Base-by-base conservation (phyloP, 2,797 vertebrate genomes). In the Lophura swinhoii region DNA sequence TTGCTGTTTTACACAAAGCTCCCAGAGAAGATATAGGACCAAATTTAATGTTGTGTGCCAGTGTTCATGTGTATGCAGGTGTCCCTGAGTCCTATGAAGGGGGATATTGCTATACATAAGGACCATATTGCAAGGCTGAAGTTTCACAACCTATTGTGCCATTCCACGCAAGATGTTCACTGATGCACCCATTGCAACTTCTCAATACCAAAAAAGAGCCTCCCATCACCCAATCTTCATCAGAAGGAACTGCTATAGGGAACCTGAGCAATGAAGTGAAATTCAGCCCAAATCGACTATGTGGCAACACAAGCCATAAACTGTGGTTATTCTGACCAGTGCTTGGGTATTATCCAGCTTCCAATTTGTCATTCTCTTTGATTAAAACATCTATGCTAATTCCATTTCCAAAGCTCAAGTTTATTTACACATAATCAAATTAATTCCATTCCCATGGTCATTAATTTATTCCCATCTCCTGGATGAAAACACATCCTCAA, bases 211-310 rank as follows among this genome's bases (percentile, higher is more conserved):
- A 74, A 68, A 53, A 37, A 4, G 0, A 53, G 53, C 73, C 43
- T 94, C 90, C 60, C 92, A 94, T 96, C 96, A 96, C 96, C 96
- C 87, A 70, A 76, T 93, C 96, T 97, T 95, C 95, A 92, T 95
- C 96, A 94, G 93, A 90, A 78, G 88, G 92, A 97, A 85, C 72
- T 90, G 93, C 97, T 63, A 74, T 96, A 94, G 97, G 82, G 69
- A 94, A 53, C 49, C 88, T 10, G 5, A 86, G 91, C 55, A 96
- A 95, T 77, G 93, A 95, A 96, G 96, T 88, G 96, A 97, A 98
- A 98, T 98, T 98, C 98, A 98, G 98, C 97, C 97, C 94, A 97
- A 98, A 98, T 98, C 98, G 98, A 98, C 98, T 98, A 97, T 98
- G 97, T 98, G 98, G 98, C 98, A 98, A 97, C 96, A 94, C 86